A percentile compares a stretch with the other conserved stretches of the same genome.
Evolutionary conservation across 2,797 vertebrate species (phyloP).

Genomic region (Scolopax bukidnonensis): DNA sequence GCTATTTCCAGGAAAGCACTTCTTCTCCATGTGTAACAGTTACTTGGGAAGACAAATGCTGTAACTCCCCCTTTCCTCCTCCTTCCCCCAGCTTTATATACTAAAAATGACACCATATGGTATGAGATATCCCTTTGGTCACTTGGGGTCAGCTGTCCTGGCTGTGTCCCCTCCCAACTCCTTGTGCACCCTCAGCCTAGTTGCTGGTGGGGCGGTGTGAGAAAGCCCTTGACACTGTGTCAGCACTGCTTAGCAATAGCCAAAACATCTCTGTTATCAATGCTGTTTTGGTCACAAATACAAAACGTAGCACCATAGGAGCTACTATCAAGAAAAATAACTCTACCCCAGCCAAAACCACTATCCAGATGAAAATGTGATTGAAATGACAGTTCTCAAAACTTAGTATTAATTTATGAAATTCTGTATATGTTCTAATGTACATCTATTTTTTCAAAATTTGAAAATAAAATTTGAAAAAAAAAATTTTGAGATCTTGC

Average conservation of each 20-base stretch:
- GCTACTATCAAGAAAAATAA: neutral
- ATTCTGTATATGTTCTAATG: neutral
- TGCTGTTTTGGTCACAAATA: neutral
- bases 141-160: neutral
- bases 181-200: neutral
- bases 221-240: neutral
- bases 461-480: neutral
- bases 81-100: neutral
- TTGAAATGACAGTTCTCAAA: neutral
- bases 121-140: neutral
- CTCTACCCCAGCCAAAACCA: neutral
- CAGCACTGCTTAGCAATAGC: neutral
- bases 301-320: fast-evolving
- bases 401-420: neutral
- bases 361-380: neutral
- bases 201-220: neutral
- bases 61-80: neutral
- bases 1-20: neutral
- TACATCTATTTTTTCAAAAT: neutral
- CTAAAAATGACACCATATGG: neutral
- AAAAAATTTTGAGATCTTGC: neutral
- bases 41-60: neutral
- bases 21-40: fast-evolving
- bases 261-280: neutral
- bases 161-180: neutral